A percentile compares a stretch with the other conserved stretches of the same genome.
phyloP scores from a whole-genome alignment of 2,113 vertebrate species.

The Sorex fumeus region DNA sequence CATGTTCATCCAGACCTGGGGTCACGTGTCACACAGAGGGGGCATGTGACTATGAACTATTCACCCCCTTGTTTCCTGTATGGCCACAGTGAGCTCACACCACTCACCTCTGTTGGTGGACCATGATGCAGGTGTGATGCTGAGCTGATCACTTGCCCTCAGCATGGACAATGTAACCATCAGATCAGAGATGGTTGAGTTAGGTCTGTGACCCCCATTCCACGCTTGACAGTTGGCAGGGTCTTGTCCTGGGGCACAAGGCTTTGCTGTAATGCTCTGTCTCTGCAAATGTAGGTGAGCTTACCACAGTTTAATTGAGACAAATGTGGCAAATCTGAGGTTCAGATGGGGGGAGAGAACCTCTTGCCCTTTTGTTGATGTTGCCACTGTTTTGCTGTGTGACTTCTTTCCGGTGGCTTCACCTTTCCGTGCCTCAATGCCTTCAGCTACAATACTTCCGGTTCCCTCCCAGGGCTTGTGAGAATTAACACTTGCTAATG shows the following conservation, averaged over 20 bases:
- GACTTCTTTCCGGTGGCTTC: slow-evolving; percentile 47
- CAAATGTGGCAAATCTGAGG: not conserved
- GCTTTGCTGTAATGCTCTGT: not conserved
- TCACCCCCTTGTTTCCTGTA: too few species aligned
- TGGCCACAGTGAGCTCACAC: too few species aligned
- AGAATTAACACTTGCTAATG: slow-evolving; percentile 71
- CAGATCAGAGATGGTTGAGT: not conserved
- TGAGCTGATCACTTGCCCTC: not conserved
- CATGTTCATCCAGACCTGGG: not conserved
- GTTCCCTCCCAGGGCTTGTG: not conserved
- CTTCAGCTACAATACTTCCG: not conserved
- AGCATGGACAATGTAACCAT: not conserved
- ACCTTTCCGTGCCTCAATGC: slow-evolving; percentile 69
- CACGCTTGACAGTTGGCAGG: not conserved
- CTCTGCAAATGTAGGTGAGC: not conserved
- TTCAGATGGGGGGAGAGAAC: not conserved
- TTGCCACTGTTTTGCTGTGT: not conserved
- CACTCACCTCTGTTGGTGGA: too few species aligned
- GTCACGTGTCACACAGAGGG: accelerated
- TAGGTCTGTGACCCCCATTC: not conserved
- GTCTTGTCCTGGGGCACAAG: not conserved
- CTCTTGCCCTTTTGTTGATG: not conserved
- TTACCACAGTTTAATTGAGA: accelerated
- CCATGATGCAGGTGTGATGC: too few species aligned
- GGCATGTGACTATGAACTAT: accelerated